Evolutionary conservation across 1,140 invertebrate species (phyloP).

Genomic region (Brachionus sp.): DNA sequence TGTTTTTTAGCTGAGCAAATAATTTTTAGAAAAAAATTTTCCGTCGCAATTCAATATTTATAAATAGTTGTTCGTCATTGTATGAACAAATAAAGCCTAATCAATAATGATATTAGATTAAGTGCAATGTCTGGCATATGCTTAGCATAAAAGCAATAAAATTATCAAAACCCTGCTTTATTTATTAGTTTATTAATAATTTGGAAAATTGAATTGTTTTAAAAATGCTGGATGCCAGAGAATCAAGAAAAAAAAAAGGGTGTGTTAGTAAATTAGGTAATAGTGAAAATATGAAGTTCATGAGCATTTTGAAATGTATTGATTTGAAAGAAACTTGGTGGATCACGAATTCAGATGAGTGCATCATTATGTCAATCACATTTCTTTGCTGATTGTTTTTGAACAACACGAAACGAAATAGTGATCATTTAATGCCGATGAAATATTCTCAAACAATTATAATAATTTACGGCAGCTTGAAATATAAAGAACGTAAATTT

Average conservation of each 20-base stretch:
- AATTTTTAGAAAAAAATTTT: no score
- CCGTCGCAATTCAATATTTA: no score
- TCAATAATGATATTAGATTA: neutral
- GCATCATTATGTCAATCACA: neutral
- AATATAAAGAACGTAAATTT: conserved; percentile 19
- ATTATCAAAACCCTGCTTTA: neutral
- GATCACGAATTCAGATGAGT: neutral
- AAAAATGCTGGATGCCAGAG: no score
- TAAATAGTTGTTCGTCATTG: no score
- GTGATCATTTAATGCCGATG: neutral
- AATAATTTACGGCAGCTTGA: conserved; percentile 14
- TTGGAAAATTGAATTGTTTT: no score
- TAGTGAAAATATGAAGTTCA: neutral
- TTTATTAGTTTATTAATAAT: neutral
- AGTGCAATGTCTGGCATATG: neutral
- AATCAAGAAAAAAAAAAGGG: no score
- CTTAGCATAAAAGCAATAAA: neutral
- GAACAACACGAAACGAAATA: neutral
- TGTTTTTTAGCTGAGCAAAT: no score
- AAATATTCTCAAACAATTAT: neutral
- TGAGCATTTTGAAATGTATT: neutral
- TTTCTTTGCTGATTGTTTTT: neutral
- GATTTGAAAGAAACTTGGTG: neutral
- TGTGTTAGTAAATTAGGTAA: neutral
- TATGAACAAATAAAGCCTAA: no score